Evolutionary conservation across 2,113 vertebrate species (phyloP), one percentile per base, ranked within the genome.

Genomic region (Vanacampus margaritifer): DNA sequence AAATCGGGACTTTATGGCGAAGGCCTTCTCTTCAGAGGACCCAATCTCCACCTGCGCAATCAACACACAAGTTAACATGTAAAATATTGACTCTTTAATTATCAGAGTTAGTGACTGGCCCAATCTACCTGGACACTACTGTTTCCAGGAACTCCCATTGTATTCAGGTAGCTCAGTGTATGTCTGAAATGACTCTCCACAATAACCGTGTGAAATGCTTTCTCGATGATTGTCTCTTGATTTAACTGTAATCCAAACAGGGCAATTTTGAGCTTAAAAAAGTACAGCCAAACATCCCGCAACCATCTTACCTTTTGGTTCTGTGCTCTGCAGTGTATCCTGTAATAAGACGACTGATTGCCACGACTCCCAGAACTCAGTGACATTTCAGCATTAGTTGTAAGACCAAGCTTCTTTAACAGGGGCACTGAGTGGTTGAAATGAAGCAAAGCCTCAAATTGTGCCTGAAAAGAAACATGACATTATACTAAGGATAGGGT

Each of bases 391-490:
- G 80, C 64, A 45, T 60, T 86, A 65, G 37, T 21, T 24, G 93
- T 92, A 68, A 94, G 69, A 39, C 92, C 90, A 21, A 86, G n/a
- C 24, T 69, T 84, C 74, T 74, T 75, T 68, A 92, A 76, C 73
- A 80, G 78, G 65, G 87, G 76, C 45, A 91, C 56, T 5, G 86
- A 88, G 74, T 94, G 92, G 46, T 87, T 89, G 23, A 95, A 78
- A 78, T 79, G 35, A 0, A 65, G 68, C 1, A 78, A 82, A 2
- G 84, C 9, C 60, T 93, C 90, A 65, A 86, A 89, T 51, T 77
- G 83, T 71, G 67, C 85, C 93, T 94, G 84, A 54, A 59, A 74
- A 17, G 73, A 45, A 72, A 26, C 6, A 48, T 32, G 19, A 39
- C 36, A 43, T 35, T 2, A 35, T 5, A 26, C 23, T 32, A 16